A percentile compares a stretch with the other conserved stretches of the same genome.
Conservation (phyloP, 2,797 vertebrate species). For the Mus spretus region DNA sequence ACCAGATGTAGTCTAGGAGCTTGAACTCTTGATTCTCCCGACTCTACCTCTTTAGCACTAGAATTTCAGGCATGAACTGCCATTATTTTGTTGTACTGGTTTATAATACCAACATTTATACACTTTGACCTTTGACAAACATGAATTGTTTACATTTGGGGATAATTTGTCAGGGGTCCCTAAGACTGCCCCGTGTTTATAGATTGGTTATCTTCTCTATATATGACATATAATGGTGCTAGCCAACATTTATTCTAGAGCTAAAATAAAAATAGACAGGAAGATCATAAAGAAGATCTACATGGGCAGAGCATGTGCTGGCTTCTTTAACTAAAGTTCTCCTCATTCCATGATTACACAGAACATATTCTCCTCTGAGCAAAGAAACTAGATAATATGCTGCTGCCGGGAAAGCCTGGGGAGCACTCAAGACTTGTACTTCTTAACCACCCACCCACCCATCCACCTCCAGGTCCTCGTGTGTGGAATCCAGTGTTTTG, state of each 20-base stretch:
- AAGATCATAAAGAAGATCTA: not conserved
- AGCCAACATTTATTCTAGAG: slow-evolving; percentile 33
- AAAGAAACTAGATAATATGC: not conserved
- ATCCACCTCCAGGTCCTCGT: not conserved
- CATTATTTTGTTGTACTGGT: not conserved
- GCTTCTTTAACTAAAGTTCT: not conserved
- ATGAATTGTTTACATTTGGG: not conserved
- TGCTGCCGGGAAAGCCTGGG: not conserved
- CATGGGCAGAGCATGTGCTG: not conserved
- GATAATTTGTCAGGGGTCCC: not conserved
- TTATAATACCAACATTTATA: slow-evolving; percentile 15
- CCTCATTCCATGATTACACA: not conserved
- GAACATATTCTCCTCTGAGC: not conserved
- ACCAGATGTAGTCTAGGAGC: not conserved
- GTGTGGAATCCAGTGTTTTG: not conserved
- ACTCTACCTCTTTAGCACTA: not conserved
- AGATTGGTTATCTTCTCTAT: slow-evolving; percentile 15
- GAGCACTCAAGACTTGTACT: not conserved
- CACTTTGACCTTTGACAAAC: slow-evolving; percentile 3
- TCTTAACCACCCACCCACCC: not conserved
- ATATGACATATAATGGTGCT: not conserved
- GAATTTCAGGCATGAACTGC: not conserved
- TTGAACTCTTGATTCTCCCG: not conserved
- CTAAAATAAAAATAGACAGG: not conserved
- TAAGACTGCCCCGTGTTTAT: not conserved